A percentile compares a stretch with the other conserved stretches of the same genome.
Evolutionary conservation across 92 coral and sea anemone species (phyloP).

Genomic region (Phenganax stokvisi): DNA sequence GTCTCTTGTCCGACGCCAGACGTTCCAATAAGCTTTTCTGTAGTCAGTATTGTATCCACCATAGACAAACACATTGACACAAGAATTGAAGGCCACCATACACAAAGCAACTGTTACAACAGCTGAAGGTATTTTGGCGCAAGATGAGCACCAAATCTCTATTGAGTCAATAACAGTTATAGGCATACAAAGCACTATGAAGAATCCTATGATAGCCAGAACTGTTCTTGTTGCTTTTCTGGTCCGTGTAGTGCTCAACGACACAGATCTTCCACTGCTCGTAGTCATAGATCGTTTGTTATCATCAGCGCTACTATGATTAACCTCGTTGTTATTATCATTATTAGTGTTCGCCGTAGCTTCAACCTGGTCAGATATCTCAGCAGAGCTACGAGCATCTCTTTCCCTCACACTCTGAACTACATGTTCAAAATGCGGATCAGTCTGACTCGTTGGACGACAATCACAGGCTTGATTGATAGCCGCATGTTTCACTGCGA

Average conservation of each 20-base stretch:
- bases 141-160: conserved; percentile 49
- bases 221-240: conserved; percentile 77
- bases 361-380: background rate
- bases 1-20: background rate
- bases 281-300: background rate
- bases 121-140: conserved; percentile 51
- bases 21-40: conserved; percentile 32
- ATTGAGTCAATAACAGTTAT: conserved; percentile 76
- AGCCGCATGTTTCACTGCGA: conserved; percentile 29
- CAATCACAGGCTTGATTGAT: conserved; percentile 35
- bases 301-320: background rate
- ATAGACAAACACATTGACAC: conserved; percentile 83
- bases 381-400: background rate
- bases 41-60: conserved; percentile 83
- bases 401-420: background rate
- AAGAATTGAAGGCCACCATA: conserved; percentile 73
- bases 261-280: background rate
- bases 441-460: background rate
- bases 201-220: conserved; percentile 72
- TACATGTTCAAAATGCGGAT: background rate
- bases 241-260: conserved; percentile 14
- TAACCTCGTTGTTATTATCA: background rate
- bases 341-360: background rate
- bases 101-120: conserved; percentile 64
- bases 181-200: conserved; percentile 73